Conservation (phyloP, 1,140 invertebrate species). For the Pseudomyrmex dendroicus region DNA sequence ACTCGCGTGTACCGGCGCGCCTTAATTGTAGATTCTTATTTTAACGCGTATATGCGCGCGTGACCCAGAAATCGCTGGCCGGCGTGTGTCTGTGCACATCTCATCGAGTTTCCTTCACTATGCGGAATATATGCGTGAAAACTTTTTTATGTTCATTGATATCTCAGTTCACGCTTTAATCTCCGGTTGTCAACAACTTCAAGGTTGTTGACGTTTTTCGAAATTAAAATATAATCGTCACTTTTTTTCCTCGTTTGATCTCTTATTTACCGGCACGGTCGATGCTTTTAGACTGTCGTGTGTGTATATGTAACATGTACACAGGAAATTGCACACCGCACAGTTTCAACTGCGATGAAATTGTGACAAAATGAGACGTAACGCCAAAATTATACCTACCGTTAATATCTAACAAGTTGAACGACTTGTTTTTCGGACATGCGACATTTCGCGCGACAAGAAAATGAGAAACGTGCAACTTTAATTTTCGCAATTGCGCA, state of each 20-base stretch:
- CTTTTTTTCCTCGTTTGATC: not conserved
- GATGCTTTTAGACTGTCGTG: not conserved
- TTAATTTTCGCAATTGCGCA: not conserved
- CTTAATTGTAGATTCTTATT: constrained; percentile 47
- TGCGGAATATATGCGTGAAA: not conserved
- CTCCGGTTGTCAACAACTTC: not conserved
- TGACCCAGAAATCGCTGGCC: constrained; percentile 28
- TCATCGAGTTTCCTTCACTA: constrained; percentile 4
- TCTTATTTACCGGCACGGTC: not conserved
- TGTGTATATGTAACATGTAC: not conserved
- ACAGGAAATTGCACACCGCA: not conserved
- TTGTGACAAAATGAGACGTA: not conserved
- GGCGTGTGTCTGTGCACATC: not conserved
- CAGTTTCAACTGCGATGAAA: not conserved
- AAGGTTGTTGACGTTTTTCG: not conserved
- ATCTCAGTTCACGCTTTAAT: not conserved
- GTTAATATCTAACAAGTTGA: constrained; percentile 3
- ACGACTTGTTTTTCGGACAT: constrained; percentile 4
- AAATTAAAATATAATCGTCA: not conserved
- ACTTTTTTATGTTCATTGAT: not conserved
- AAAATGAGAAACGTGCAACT: constrained; percentile 1
- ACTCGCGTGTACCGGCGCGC: not conserved
- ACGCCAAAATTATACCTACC: constrained; percentile 6
- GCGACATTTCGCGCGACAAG: not conserved
- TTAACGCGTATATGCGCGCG: constrained; percentile 18